Evolutionary conservation across 2,797 vertebrate species (phyloP).

Genomic region (Coregonus suidteri): DNA sequence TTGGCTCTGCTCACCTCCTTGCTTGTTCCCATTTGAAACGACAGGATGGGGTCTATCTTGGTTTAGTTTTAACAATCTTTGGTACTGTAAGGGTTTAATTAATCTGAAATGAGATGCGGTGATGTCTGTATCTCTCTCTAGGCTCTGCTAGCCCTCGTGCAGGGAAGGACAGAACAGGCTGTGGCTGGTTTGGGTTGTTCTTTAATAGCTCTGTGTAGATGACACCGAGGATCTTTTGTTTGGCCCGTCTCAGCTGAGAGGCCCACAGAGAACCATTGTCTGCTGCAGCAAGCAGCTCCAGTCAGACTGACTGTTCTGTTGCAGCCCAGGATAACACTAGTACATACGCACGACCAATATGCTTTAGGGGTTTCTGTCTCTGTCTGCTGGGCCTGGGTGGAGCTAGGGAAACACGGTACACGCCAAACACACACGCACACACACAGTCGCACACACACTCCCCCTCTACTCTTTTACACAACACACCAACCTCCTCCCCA

Average conservation of each 20-base stretch:
- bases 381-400: neutral
- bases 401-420: constrained; percentile 11
- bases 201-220: neutral
- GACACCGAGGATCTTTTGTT: constrained; percentile 10
- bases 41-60: no score
- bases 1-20: no score
- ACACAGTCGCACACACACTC: constrained; percentile 9
- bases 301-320: neutral
- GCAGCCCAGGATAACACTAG: neutral
- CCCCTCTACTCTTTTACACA: constrained; percentile 4
- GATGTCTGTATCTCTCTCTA: no score
- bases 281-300: neutral
- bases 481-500: constrained; percentile 6
- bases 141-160: neutral
- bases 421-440: neutral
- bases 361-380: neutral
- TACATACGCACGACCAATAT: neutral
- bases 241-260: neutral
- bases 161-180: neutral
- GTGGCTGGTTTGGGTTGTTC: neutral
- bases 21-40: no score
- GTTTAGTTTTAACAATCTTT: no score
- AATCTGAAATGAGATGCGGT: no score
- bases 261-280: constrained; percentile 6
- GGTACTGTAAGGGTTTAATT: no score